A percentile compares a stretch with the other conserved stretches of the same genome.
Evolutionary conservation across 1,140 invertebrate genomes (phyloP).

Genomic region (Scaptomyza pallida): DNA sequence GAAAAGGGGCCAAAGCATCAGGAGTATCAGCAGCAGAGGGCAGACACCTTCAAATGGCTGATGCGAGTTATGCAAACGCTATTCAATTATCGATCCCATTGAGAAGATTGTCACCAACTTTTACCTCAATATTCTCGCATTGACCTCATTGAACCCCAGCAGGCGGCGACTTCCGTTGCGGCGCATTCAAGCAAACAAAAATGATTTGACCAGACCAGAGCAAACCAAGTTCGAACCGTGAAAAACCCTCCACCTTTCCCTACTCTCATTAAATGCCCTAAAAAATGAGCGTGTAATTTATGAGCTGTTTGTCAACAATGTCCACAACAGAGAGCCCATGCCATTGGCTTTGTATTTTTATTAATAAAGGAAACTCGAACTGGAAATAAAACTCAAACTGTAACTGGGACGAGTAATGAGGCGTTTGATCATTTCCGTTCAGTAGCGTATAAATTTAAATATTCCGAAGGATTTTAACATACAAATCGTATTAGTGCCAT

Average conservation of each 20-base stretch:
- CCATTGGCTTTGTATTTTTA: constrained; percentile 70
- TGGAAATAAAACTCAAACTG: constrained; percentile 25
- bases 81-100: constrained; percentile 46
- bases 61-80: constrained; percentile 29
- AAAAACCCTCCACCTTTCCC: constrained; percentile 19
- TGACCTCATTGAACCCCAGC: constrained; percentile 30
- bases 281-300: constrained; percentile 75
- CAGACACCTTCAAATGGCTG: constrained; percentile 15
- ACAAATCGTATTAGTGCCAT: constrained; percentile 61
- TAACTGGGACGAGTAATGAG: constrained; percentile 62
- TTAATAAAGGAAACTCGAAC: constrained; percentile 24
- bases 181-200: constrained; percentile 32
- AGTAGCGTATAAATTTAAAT: constrained; percentile 60
- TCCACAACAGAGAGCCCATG: constrained; percentile 42
- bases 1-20: constrained; percentile 30
- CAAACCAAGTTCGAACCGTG: constrained; percentile 39
- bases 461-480: constrained; percentile 31
- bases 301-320: constrained; percentile 78
- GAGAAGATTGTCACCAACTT: constrained; percentile 36
- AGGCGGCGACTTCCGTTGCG: constrained; percentile 52
- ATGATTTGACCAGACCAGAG: constrained; percentile 3
- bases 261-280: constrained; percentile 50
- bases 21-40: constrained; percentile 9
- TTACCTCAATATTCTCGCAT: constrained; percentile 10
- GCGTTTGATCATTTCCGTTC: constrained; percentile 69